A percentile compares a stretch with the other conserved stretches of the same genome.
Conservation (phyloP, 2,797 vertebrate species). For the Myiothlypis chrysogaster region DNA sequence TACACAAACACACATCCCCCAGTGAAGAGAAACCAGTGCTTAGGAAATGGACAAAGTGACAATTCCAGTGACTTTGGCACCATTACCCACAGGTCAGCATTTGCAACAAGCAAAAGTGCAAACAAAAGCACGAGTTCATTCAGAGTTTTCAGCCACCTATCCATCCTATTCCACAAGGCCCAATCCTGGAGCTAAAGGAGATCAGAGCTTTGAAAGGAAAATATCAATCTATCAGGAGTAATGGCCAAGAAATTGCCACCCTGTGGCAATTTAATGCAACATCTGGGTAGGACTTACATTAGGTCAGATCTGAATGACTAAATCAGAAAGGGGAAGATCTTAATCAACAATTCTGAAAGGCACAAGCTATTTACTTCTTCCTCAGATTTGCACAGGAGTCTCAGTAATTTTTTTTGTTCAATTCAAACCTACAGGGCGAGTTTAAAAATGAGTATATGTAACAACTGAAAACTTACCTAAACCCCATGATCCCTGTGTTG, state of each 20-base stretch:
- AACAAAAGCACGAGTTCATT: not conserved
- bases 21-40: not conserved
- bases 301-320: not conserved
- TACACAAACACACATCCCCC: not conserved
- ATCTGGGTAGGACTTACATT: not conserved
- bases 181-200: not conserved
- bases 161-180: not conserved
- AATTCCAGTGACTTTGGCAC: not conserved
- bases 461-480: conserved; percentile 80
- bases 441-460: not conserved
- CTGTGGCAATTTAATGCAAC: not conserved
- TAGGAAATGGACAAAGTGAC: not conserved
- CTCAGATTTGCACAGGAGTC: not conserved
- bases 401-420: not conserved
- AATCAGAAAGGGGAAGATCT: not conserved
- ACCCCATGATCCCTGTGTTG: conserved; percentile 87
- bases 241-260: conserved; percentile 43
- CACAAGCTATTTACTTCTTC: not conserved
- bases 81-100: rapidly evolving
- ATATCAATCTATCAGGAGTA: not conserved
- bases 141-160: rapidly evolving
- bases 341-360: not conserved
- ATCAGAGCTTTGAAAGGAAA: not conserved
- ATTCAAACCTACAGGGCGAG: not conserved
- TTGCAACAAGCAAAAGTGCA: not conserved